Evolutionary conservation across 37 sponge, comb jelly and placozoan species (phyloP).

Genomic region (Haliclona indistincta): DNA sequence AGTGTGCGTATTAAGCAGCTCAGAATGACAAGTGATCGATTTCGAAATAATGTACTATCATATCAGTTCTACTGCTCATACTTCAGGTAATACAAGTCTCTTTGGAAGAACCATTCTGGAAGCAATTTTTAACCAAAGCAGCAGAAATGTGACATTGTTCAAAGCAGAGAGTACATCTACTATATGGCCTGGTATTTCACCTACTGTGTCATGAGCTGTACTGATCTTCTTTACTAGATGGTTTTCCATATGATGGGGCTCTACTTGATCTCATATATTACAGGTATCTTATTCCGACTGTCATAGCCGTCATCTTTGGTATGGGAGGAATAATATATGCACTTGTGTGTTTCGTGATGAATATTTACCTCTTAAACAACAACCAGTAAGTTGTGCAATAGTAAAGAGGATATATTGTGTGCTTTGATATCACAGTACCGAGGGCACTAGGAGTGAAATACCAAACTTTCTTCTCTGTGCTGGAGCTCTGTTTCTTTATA

Average conservation of each 20-base stretch:
- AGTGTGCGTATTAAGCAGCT: neutral
- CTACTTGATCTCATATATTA: neutral
- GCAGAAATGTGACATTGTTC: no score
- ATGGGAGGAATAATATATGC: neutral
- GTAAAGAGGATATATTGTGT: neutral
- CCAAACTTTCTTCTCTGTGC: neutral
- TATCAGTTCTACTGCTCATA: no score
- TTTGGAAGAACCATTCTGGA: no score
- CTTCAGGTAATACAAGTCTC: no score
- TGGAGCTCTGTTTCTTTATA: neutral
- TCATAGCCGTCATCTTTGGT: neutral
- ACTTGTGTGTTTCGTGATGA: neutral
- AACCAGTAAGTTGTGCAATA: neutral
- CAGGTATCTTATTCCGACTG: neutral
- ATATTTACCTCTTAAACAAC: neutral
- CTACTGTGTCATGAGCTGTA: no score
- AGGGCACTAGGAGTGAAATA: neutral
- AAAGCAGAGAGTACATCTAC: no score
- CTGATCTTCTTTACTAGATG: neutral
- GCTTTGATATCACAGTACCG: neutral
- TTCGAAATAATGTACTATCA: no score
- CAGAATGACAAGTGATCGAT: neutral
- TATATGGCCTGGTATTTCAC: conserved; percentile 3
- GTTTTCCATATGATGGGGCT: conserved; percentile 4
- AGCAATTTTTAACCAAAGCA: no score